phyloP scores from a whole-genome alignment of 2,888 invertebrate species.

The Automeris io region DNA sequence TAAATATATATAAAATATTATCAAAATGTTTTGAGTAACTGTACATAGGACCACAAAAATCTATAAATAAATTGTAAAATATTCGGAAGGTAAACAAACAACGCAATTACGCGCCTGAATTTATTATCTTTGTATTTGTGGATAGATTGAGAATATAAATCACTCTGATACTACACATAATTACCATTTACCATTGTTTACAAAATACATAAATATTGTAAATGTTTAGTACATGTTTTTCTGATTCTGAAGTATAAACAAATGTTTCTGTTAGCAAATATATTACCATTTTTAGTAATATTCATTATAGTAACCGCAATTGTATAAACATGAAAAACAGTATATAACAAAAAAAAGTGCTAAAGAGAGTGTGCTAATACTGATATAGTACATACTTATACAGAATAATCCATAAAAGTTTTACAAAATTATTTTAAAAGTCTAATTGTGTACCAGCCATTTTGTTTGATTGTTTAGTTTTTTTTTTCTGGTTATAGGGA shows the following conservation, averaged over 20 bases:
- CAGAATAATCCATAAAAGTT: conserved; percentile 33
- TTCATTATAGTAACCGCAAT: conserved; percentile 12
- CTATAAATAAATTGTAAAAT: conserved; percentile 19
- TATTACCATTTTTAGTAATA: conserved; percentile 8
- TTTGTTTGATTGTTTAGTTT: conserved; percentile 48
- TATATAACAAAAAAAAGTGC: conserved; percentile 4
- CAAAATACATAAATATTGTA: neutral
- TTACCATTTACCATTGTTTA: neutral
- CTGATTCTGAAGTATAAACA: conserved; percentile 26
- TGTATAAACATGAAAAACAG: conserved; percentile 9
- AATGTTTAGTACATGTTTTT: conserved; percentile 7
- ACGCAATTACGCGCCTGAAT: conserved; percentile 60
- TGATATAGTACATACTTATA: conserved; percentile 35
- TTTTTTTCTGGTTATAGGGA: too few species aligned
- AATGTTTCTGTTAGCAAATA: conserved; percentile 17
- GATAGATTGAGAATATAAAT: neutral
- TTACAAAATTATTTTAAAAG: conserved; percentile 41
- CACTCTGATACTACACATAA: neutral
- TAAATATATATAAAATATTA: conserved; percentile 9
- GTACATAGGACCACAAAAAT: too few species aligned
- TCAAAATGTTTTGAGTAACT: conserved; percentile 8
- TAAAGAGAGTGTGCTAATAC: too few species aligned
- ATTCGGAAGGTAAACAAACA: conserved; percentile 59
- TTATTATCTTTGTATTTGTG: conserved; percentile 14
- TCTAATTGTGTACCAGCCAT: conserved; percentile 46